A percentile compares a stretch with the other conserved stretches of the same genome.
Evolutionary conservation across 2,797 vertebrate genomes (phyloP).

Genomic region (Karalla daura): DNA sequence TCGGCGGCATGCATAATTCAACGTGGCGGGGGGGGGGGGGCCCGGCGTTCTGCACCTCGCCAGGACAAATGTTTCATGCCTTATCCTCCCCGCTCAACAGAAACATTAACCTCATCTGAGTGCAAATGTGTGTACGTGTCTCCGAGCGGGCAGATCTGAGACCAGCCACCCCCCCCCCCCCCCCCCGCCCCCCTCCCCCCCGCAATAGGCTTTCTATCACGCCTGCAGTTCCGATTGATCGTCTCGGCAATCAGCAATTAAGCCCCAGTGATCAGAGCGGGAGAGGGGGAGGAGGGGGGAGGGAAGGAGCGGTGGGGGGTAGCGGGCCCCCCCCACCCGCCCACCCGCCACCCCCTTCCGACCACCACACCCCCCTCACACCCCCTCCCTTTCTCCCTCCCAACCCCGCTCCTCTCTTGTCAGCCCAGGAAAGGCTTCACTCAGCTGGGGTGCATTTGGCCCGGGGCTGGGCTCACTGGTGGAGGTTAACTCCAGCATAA

Average conservation of each 20-base stretch:
- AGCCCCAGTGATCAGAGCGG: slow-evolving; percentile 81
- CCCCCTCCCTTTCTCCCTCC: no score
- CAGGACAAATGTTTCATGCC: slow-evolving; percentile 66
- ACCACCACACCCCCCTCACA: no score
- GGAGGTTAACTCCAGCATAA: slow-evolving; percentile 90
- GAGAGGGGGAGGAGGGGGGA: slow-evolving; percentile 48
- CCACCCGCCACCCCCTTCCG: no score
- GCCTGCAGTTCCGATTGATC: slow-evolving; percentile 83
- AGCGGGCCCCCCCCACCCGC: slow-evolving; percentile 22
- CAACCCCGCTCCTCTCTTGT: slow-evolving; percentile 69
- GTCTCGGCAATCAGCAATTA: slow-evolving; percentile 86
- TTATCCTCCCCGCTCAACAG: slow-evolving; percentile 56
- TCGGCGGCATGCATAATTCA: slow-evolving; percentile 69
- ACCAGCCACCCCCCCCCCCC: no score
- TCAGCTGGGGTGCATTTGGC: slow-evolving; percentile 85
- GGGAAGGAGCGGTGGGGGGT: slow-evolving; percentile 53
- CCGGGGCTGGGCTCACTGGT: slow-evolving; percentile 86
- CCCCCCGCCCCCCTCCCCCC: no score
- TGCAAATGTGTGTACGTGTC: slow-evolving; percentile 53
- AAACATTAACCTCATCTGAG: slow-evolving; percentile 66
- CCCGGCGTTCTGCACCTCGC: slow-evolving; percentile 47
- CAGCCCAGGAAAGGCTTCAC: slow-evolving; percentile 81
- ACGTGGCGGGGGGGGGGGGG: slow-evolving; percentile 25
- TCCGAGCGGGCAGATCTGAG: slow-evolving; percentile 57
- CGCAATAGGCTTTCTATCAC: slow-evolving; percentile 72